These are phyloP conservation scores for Coregonus suidteri DNA, from an alignment of 2,797 vertebrate genomes.

Conservation along the genomic window DNA sequence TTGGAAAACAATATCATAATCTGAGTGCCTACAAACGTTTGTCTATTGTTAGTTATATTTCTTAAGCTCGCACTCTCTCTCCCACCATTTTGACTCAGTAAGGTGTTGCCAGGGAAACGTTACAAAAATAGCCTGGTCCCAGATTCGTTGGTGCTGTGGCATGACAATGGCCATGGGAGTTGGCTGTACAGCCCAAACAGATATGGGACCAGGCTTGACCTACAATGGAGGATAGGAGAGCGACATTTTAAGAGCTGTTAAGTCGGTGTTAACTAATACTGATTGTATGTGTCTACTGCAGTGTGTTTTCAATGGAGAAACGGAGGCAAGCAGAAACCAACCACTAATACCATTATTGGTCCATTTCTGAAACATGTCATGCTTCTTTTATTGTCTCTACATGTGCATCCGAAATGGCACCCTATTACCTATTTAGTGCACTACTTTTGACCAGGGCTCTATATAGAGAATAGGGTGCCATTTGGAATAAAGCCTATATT, in stretches of 20 bases:
- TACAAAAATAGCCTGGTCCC: conserved; percentile 17
- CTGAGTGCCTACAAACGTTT: conserved; percentile 38
- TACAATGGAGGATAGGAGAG: conserved; percentile 30
- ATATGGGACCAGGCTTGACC: neutral
- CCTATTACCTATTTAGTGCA: neutral
- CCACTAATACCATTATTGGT: conserved; percentile 56
- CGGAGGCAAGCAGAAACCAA: conserved; percentile 24
- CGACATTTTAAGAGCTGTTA: neutral
- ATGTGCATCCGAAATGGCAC: neutral
- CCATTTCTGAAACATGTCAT: conserved; percentile 50
- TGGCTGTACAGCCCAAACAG: conserved; percentile 1
- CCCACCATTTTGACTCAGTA: conserved; percentile 19
- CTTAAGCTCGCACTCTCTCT: conserved; percentile 19
- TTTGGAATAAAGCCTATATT: conserved; percentile 15
- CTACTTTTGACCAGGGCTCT: too few relatives aligned
- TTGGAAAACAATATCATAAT: conserved; percentile 32
- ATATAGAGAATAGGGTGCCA: too few relatives aligned
- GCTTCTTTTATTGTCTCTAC: conserved; percentile 38
- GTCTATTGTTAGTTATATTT: conserved; percentile 33
- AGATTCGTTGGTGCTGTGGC: neutral
- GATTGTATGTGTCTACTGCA: too few relatives aligned
- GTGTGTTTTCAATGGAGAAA: neutral
- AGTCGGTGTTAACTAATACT: neutral
- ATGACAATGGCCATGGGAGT: neutral
- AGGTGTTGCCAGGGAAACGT: conserved; percentile 21